Evolutionary conservation across 2,113 vertebrate species (phyloP).

Genomic region (Gasterosteus aculeatus): DNA sequence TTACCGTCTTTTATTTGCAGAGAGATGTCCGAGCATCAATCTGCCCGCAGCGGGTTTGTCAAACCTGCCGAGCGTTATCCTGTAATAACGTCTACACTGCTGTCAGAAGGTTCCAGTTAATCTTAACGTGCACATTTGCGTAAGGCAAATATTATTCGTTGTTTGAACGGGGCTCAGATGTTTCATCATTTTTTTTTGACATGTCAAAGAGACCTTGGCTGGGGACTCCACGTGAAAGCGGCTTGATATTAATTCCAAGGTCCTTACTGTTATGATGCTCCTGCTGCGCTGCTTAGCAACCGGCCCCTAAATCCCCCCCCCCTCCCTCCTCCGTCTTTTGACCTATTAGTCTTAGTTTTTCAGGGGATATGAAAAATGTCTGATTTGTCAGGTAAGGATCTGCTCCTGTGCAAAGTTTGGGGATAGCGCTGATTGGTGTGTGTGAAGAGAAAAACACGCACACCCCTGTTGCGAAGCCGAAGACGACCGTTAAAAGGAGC

Average conservation of each 20-base stretch:
- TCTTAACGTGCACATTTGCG: constrained; percentile 41
- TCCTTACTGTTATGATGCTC: constrained; percentile 56
- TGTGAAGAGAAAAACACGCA: constrained; percentile 18
- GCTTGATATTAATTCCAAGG: constrained; percentile 27
- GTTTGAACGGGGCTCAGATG: constrained; percentile 25
- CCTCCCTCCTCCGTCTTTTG: constrained; percentile 11
- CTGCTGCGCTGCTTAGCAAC: constrained; percentile 63
- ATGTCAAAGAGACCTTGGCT: not conserved
- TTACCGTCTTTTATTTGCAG: constrained; percentile 53
- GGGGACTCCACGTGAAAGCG: constrained; percentile 41
- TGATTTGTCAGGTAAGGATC: constrained; percentile 51
- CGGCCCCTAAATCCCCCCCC: constrained; percentile 35
- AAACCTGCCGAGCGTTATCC: constrained; percentile 48
- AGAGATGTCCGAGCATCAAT: constrained; percentile 54
- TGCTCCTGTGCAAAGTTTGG: constrained; percentile 35
- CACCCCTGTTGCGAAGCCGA: constrained; percentile 41
- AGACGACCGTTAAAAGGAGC: constrained; percentile 53
- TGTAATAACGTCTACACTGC: constrained; percentile 27
- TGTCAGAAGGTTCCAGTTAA: constrained; percentile 16
- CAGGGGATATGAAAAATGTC: constrained; percentile 26
- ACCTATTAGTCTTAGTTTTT: constrained; percentile 37
- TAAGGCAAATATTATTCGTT: constrained; percentile 35
- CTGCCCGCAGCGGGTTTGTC: constrained; percentile 59
- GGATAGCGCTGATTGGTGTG: constrained; percentile 46
- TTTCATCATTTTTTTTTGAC: not conserved